phyloP scores from a whole-genome alignment of 2,797 vertebrate species.

The Anolis apletophallus region DNA sequence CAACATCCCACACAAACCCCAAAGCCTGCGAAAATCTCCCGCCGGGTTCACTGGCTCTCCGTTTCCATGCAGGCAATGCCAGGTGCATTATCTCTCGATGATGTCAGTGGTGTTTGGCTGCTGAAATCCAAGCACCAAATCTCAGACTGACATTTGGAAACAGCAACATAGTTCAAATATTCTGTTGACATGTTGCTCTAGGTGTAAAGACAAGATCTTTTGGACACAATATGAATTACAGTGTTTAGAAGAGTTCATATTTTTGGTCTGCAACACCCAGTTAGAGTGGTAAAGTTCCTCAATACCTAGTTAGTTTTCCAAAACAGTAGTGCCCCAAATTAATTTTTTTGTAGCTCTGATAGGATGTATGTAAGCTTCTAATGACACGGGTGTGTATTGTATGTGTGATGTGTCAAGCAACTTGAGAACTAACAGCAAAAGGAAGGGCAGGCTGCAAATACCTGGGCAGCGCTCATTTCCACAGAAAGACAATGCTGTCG shows the following conservation, averaged over 20 bases:
- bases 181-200: background rate
- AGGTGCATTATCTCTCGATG: too few relatives aligned
- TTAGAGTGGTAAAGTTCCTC: too few relatives aligned
- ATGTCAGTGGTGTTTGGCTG: too few relatives aligned
- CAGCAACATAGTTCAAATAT: too few relatives aligned
- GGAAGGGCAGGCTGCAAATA: slow-evolving; percentile 1
- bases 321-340: background rate
- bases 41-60: too few relatives aligned
- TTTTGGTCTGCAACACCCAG: too few relatives aligned
- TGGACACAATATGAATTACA: background rate
- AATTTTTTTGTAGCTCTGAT: background rate
- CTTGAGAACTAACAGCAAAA: background rate
- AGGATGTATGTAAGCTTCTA: background rate
- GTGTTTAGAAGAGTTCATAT: too few relatives aligned
- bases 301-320: background rate
- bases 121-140: too few relatives aligned
- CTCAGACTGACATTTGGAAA: too few relatives aligned
- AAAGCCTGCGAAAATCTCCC: too few relatives aligned
- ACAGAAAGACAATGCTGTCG: slow-evolving; percentile 11
- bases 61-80: too few relatives aligned
- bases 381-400: background rate
- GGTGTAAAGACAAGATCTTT: background rate
- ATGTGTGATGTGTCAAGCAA: background rate
- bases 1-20: too few relatives aligned
- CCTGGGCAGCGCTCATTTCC: slow-evolving; percentile 5